A percentile compares a stretch with the other conserved stretches of the same genome.
Conservation (phyloP, 2,113 vertebrate species). For the Thunnus maccoyii region DNA sequence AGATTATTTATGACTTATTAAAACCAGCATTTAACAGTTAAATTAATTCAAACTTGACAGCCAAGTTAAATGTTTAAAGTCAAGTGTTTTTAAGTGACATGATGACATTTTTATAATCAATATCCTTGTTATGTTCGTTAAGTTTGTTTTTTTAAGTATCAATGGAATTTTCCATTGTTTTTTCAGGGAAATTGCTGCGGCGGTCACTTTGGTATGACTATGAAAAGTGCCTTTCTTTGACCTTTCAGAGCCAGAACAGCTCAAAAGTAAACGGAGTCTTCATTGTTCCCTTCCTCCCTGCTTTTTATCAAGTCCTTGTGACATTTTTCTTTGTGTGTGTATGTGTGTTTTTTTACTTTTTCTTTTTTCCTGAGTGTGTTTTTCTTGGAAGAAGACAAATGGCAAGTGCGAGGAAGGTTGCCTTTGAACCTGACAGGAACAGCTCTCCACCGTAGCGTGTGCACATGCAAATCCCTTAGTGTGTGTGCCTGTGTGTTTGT, state of each 20-base stretch:
- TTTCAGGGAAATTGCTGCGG: constrained; percentile 21
- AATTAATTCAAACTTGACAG: constrained; percentile 42
- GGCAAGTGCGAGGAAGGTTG: constrained; percentile 68
- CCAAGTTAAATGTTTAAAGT: constrained; percentile 49
- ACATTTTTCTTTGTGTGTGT: constrained; percentile 68
- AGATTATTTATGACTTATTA: constrained; percentile 32
- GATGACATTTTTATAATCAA: constrained; percentile 53
- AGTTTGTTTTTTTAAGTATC: constrained; percentile 51
- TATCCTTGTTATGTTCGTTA: constrained; percentile 49
- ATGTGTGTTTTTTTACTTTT: constrained; percentile 44
- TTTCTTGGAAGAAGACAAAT: constrained; percentile 75
- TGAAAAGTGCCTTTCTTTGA: constrained; percentile 65
- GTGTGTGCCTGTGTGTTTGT: constrained; percentile 23
- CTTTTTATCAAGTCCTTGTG: constrained; percentile 77
- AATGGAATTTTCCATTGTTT: constrained; percentile 72
- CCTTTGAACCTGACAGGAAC: constrained; percentile 76
- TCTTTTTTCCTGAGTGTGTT: constrained; percentile 61
- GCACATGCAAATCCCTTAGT: constrained; percentile 55
- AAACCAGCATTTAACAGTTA: constrained; percentile 23
- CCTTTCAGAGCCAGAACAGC: constrained; percentile 67
- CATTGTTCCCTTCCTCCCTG: constrained; percentile 72
- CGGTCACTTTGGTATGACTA: constrained; percentile 54
- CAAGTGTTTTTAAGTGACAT: constrained; percentile 44
- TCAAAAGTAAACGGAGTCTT: constrained; percentile 68
- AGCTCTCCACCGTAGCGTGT: constrained; percentile 42